Base-by-base conservation (phyloP, 2,113 vertebrate genomes). In the Peromyscus leucopus region DNA sequence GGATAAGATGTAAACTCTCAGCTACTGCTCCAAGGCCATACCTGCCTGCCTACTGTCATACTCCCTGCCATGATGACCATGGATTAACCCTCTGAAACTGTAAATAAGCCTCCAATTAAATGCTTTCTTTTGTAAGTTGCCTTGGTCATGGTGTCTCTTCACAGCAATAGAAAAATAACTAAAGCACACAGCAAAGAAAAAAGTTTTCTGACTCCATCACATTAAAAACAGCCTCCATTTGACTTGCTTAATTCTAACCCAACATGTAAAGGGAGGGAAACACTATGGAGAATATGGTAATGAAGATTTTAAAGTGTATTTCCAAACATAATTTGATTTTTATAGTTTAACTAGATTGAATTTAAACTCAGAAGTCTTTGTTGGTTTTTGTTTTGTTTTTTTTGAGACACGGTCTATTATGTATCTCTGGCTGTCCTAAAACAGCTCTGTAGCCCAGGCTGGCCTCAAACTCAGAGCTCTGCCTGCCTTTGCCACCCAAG, bases 251-350 rank as follows among this genome's bases (percentile, higher is more conserved):
- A 31, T 86, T 91, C 51, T 86, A 88, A 17, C 82, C 42, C 79
- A 57, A 24, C 28, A 7, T 95, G 31, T 26, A 76, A 24, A 48
- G 36, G 90, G n/a, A 79, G 84, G 69, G 28, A 94, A 96, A 92
- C 46, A 31, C 31, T 63, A 82, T 28, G 79, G 21, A 82, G 4
- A 92, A 36, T n/a, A 71, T 24, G 24, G 78, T 55, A 46, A 57
- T 39, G 39, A 89, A 94, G 22, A 90, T 76, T 83, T 83, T 82
- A 26, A 89, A 82, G 36, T 89, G 6, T 36, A 93, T 59, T 90
- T 93, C 48, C 87, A 95, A 80, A 86, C 15, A 67, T 46, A 42
- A 74, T 57, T 87, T 28, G 67, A 63, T 55, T 92, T 94, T 75
- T 79, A 85, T 71, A 90, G 72, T 65, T 71, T 95, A 89, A 92